Percentiles rank a stretch among this genome's conserved stretches.
phyloP scores from a whole-genome alignment of 2,797 vertebrate genomes.

The Peromyscus aztecus region DNA sequence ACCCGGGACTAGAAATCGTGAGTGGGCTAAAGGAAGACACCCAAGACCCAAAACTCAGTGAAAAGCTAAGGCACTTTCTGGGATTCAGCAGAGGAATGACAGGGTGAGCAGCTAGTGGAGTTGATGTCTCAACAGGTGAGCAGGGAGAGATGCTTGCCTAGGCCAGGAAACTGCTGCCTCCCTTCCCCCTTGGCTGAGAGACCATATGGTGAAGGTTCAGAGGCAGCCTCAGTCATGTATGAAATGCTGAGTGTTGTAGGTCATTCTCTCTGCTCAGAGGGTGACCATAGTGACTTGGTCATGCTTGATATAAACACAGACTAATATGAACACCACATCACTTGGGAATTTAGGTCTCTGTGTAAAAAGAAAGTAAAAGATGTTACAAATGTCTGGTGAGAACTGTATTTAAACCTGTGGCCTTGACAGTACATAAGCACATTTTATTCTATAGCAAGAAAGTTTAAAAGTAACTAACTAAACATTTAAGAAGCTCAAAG shows the following conservation, averaged over 20 bases:
- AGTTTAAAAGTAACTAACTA: not conserved
- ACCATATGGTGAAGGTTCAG: too few species aligned
- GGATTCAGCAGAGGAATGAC: not conserved
- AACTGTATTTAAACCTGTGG: not conserved
- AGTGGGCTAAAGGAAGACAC: not conserved
- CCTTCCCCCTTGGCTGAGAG: too few species aligned
- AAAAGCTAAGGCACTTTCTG: not conserved
- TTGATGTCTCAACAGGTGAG: not conserved
- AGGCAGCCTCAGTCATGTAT: not conserved
- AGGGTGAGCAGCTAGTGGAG: not conserved
- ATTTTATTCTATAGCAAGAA: conserved; percentile 5
- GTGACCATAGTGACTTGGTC: not conserved
- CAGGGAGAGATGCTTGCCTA: not conserved
- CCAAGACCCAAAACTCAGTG: not conserved
- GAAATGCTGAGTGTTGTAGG: not conserved
- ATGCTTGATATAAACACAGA: not conserved
- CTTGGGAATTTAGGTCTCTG: conserved; percentile 1
- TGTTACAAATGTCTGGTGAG: not conserved
- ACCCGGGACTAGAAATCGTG: not conserved
- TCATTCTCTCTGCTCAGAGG: not conserved
- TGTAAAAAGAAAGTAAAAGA: not conserved
- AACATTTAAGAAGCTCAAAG: not conserved
- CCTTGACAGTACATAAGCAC: not conserved
- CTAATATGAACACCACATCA: not conserved
- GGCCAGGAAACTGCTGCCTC: not conserved